Base-by-base conservation (phyloP, 2,113 vertebrate species). In the Oncorhynchus nerka region DNA sequence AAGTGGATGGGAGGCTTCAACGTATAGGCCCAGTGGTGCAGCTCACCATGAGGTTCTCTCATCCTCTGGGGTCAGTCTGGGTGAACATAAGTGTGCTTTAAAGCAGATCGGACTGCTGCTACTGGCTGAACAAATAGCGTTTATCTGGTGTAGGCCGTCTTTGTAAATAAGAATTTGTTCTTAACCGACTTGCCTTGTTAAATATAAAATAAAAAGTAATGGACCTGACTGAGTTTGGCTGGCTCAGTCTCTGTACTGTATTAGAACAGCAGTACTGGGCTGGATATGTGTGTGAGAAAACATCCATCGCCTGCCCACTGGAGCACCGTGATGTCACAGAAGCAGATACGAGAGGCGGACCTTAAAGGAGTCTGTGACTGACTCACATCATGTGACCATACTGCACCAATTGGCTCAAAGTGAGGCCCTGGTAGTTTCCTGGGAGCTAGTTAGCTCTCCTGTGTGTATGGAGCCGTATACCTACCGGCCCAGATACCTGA, bases 351-450 rank as follows among this genome's bases (percentile, higher is more conserved):
- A 34, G 49, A 49, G 75, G 7, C 55, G 65, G 26, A 48, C 45
- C 39, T 75, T 13, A 77, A 9, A 20, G 39, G 57, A 79, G 57
- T 55, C 13, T 55, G 57, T 5, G 5, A 28, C 8, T 74, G 39
- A 69, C 57, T 5, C 7, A 24, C 32, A 55, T 70, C 71, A 73
- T 65, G 67, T 79, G 74, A 79, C 73, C 24, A 2, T 12, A 30
- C 28, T 48, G 45, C 71, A 66, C 15, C 69, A 75, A 75, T 79
- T n/a, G 73, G 15, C 12, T 49, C n/a, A 8, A n/a, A 59, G 55
- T 68, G 32, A 74, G 6, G 64, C 30, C 55, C 74, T 68, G 69
- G 2, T 9, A 51, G 32, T 69, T 69, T 39, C 51, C 66, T 28
- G 16, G 62, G 70, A 71, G 66, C 68, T 57, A 13, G 32, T 15